Percentiles rank a stretch among this genome's conserved stretches.
phyloP scores from a whole-genome alignment of 2,888 invertebrate genomes.

The Operophtera brumata region DNA sequence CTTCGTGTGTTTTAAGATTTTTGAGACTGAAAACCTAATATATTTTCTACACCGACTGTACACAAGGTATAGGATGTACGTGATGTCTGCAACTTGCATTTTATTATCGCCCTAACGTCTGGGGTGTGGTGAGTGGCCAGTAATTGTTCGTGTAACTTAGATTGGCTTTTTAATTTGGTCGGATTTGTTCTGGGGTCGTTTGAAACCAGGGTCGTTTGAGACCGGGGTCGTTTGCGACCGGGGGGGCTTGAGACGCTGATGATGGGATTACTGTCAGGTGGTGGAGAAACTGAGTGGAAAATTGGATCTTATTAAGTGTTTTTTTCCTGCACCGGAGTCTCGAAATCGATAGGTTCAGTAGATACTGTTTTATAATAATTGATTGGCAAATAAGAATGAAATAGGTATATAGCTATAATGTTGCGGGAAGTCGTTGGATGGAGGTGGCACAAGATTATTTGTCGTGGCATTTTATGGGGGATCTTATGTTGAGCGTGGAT shows the following conservation, averaged over 20 bases:
- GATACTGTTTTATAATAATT: not conserved
- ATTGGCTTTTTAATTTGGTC: constrained; percentile 73
- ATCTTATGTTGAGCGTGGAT: too few species aligned
- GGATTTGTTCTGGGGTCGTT: constrained; percentile 32
- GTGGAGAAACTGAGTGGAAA: constrained; percentile 11
- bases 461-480: too few species aligned
- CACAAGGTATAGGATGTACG: constrained; percentile 27
- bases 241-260: constrained; percentile 5
- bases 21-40: too few species aligned
- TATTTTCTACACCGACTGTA: constrained; percentile 19
- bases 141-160: constrained; percentile 79
- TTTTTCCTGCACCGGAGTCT: not conserved
- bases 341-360: too few species aligned
- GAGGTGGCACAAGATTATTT: too few species aligned
- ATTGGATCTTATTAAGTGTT: not conserved
- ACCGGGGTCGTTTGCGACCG: not conserved
- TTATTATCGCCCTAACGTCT: constrained; percentile 59
- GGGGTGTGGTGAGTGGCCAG: constrained; percentile 72
- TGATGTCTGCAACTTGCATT: constrained; percentile 37
- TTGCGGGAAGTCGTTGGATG: too few species aligned
- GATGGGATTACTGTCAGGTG: constrained; percentile 12
- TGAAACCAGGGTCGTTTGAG: constrained; percentile 20
- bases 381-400: too few species aligned
- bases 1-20: too few species aligned
- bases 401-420: too few species aligned